Conservation (phyloP, 1,140 invertebrate genomes). For the Drosophila auraria region DNA sequence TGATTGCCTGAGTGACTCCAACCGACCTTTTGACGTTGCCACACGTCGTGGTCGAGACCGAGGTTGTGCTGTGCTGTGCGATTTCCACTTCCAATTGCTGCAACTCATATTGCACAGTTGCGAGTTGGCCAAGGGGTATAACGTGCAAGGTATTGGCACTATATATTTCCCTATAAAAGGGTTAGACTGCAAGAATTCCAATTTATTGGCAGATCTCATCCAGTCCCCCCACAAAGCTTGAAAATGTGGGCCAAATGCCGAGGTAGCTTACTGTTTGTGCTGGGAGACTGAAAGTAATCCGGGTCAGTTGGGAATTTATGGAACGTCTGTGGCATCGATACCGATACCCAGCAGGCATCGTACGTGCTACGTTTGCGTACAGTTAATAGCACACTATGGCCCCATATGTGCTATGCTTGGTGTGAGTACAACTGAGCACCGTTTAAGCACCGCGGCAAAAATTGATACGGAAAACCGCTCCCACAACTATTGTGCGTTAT, state of each 20-base stretch:
- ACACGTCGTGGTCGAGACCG: slow-evolving; percentile 14
- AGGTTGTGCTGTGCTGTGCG: neutral
- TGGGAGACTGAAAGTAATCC: slow-evolving; percentile 18
- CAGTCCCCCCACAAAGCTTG: no score
- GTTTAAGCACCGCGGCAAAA: slow-evolving; percentile 36
- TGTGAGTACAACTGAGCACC: slow-evolving; percentile 32
- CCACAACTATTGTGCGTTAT: slow-evolving; percentile 36
- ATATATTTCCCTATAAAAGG: no score
- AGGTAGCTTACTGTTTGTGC: neutral
- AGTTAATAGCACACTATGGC: slow-evolving; percentile 30
- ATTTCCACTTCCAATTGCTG: slow-evolving; percentile 36
- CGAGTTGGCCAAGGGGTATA: neutral
- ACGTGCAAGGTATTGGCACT: neutral
- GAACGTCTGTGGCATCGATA: slow-evolving; percentile 1
- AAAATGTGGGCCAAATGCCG: neutral
- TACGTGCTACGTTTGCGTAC: slow-evolving; percentile 29
- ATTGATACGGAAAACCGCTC: slow-evolving; percentile 38
- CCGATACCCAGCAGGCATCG: slow-evolving; percentile 10
- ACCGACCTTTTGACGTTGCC: slow-evolving; percentile 47
- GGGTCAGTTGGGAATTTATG: slow-evolving; percentile 47
- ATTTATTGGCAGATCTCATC: no score
- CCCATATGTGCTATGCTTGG: slow-evolving; percentile 12
- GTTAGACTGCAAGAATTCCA: no score
- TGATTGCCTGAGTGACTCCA: slow-evolving; percentile 37
- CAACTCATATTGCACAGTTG: slow-evolving; percentile 21